Base-by-base conservation (phyloP, 2,888 invertebrate species). In the Thymelicus lineola region DNA sequence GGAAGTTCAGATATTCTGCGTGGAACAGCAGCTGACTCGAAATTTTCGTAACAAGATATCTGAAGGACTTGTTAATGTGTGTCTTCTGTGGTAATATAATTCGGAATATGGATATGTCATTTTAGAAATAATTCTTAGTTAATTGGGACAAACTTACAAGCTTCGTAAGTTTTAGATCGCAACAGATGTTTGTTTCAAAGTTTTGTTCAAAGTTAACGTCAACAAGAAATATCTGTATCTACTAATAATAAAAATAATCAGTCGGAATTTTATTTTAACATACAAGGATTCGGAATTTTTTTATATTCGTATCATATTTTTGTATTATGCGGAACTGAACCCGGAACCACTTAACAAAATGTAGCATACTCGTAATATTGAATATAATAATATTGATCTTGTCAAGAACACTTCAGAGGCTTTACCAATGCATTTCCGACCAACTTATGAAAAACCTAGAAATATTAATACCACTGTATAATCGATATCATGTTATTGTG, bases 131-230 rank as follows among this genome's bases (percentile, higher is more conserved):
- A 62, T 36, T 68, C 61, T 42, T 17, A 62, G 61, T 55, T 55
- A 55, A 55, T 62, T 45, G 55, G 45, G 36, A 45, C 45, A 55
- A 15, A 45, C 45, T 28, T n/a, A 55, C 61, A 57, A 14, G 36
- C 35, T 35, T n/a, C 14, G 4, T 45, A 48, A 46, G 66, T 55
- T 67, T 55, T 68, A 62, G 67, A 61, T 55, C 7, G 61, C 53
- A 67, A 62, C 67, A 68, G 67, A 68, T 68, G 73, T 71, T 74
- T 20, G 55, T 53, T 69, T 45, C 36, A 38, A 71, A 72, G 64
- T 68, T 74, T 59, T 68, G 65, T 48, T 45, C 68, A 53, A 57
- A 38, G 55, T 61, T 20, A 1, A 50, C 10, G 42, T 42, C 5
- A 12, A 42, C 42, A 12, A 12, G 42, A 42, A 42, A 12, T 42